Evolutionary conservation across 2,113 vertebrate genomes (phyloP).

Genomic region (Falco punctatus): DNA sequence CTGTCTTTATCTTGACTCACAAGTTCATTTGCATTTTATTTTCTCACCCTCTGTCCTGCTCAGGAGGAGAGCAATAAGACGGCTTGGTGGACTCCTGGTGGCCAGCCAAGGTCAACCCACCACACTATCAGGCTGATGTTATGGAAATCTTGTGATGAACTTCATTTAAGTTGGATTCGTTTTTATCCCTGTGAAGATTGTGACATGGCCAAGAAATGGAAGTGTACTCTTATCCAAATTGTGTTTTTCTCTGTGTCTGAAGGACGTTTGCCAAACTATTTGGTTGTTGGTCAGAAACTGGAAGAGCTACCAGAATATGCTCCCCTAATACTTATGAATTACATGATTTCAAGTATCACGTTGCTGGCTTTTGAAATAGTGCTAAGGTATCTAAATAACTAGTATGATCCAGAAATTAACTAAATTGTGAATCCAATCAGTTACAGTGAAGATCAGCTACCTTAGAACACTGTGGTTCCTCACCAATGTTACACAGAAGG

Average conservation of each 20-base stretch:
- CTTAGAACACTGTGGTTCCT: neutral
- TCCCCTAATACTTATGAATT: neutral
- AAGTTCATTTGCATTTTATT: neutral
- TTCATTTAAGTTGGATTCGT: neutral
- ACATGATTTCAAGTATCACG: neutral
- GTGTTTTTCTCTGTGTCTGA: neutral
- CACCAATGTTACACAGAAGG: neutral
- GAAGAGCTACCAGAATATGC: neutral
- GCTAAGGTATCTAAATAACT: neutral
- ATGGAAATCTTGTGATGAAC: neutral
- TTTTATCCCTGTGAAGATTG: neutral
- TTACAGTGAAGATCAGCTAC: neutral
- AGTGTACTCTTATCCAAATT: neutral
- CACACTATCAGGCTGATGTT: neutral
- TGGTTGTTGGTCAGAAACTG: neutral
- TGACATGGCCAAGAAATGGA: neutral
- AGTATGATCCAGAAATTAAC: neutral
- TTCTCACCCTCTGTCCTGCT: neutral
- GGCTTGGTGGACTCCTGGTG: neutral
- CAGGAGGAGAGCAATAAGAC: neutral
- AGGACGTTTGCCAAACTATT: neutral
- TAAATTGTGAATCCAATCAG: neutral
- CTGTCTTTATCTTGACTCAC: neutral
- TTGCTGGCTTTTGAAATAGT: neutral
- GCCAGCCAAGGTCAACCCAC: neutral